Conservation (phyloP, 2,888 invertebrate genomes). For the Icerya purchasi region DNA sequence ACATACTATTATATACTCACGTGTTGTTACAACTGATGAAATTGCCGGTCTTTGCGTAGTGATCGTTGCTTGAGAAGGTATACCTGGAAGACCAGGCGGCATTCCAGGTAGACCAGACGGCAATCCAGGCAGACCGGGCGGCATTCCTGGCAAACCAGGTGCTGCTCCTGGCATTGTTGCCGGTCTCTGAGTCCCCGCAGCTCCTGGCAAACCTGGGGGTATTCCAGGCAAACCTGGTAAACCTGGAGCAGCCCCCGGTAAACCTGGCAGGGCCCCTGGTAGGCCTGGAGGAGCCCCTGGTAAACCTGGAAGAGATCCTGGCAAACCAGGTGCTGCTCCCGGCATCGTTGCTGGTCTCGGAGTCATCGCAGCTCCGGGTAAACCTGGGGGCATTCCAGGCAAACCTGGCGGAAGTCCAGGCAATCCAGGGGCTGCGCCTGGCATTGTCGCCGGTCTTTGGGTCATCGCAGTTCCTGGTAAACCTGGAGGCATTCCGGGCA, state of each 20-base stretch:
- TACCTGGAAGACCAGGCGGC: no score
- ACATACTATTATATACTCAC: no score
- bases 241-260: not conserved
- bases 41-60: no score
- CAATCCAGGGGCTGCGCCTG: not conserved
- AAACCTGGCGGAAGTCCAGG: not conserved
- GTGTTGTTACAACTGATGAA: no score
- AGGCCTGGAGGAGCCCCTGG: no score
- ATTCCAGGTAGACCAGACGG: no score
- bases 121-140: no score
- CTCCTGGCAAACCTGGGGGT: not conserved
- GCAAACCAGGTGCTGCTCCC: not conserved
- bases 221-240: not conserved
- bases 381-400: not conserved
- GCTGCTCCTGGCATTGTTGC: not conserved
- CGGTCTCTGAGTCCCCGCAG: not conserved
- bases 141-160: no score
- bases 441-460: no score
- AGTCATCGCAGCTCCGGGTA: not conserved
- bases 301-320: no score
- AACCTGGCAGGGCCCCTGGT: no score
- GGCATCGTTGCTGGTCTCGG: not conserved
- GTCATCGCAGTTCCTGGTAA: not conserved
- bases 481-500: not conserved
- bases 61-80: no score